Percentiles rank a stretch among this genome's conserved stretches.
phyloP scores from a whole-genome alignment of 2,888 invertebrate genomes.

The Eubasilissa splendida region DNA sequence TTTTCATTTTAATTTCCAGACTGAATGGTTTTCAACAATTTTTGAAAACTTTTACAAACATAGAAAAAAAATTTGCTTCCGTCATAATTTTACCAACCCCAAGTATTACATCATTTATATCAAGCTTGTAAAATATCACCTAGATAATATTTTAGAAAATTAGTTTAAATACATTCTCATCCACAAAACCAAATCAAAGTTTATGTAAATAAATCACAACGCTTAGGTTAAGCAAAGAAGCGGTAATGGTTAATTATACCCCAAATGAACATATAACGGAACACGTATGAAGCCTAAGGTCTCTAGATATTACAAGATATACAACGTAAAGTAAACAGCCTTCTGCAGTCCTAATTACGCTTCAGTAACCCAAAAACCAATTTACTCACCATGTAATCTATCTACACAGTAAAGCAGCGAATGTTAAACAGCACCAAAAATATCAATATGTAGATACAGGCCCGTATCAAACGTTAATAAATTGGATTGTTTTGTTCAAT shows the following conservation, averaged over 20 bases:
- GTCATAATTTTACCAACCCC: no score
- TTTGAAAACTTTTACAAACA: no score
- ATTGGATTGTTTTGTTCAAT: no score
- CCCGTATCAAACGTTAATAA: no score
- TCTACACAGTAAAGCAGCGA: neutral
- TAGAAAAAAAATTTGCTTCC: no score
- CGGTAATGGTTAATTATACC: conserved; percentile 5
- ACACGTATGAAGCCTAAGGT: neutral
- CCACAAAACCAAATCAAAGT: neutral
- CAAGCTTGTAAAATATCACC: no score
- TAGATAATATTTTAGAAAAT: no score
- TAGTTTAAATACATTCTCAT: neutral
- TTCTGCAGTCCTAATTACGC: conserved; percentile 5
- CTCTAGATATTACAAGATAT: conserved; percentile 10
- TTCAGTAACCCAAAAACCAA: conserved; percentile 19
- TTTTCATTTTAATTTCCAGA: no score
- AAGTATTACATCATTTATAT: no score
- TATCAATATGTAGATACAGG: neutral
- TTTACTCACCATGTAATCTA: conserved; percentile 13
- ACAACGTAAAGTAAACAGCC: conserved; percentile 10
- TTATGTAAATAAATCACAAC: neutral
- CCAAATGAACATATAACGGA: conserved; percentile 5
- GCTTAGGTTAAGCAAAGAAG: conserved; percentile 2
- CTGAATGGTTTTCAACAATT: no score
- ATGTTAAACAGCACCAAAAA: neutral